Conservation (phyloP, 2,888 invertebrate species). For the Clostera curtula region DNA sequence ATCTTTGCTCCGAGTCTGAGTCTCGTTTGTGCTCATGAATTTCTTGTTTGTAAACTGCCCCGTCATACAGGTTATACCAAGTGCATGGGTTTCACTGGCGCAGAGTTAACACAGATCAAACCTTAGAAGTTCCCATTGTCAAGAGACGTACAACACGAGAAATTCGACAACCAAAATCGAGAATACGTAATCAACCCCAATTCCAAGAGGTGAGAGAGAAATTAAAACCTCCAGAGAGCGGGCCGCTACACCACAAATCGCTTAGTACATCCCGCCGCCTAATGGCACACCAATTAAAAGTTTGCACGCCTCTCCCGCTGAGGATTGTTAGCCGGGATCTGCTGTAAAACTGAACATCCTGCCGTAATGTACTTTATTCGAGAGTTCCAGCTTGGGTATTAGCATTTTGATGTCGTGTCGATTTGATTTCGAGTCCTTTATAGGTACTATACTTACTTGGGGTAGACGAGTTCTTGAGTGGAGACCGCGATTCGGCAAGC, state of each 20-base stretch:
- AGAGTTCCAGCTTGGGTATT: conserved; percentile 51
- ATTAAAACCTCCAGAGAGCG: conserved; percentile 63
- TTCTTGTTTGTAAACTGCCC: too few relatives aligned
- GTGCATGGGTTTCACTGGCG: too few relatives aligned
- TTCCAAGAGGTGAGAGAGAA: conserved; percentile 53
- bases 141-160: too few relatives aligned
- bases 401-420: conserved; percentile 60
- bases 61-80: too few relatives aligned
- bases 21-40: too few relatives aligned
- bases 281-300: conserved; percentile 76
- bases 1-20: too few relatives aligned
- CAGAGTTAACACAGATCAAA: conserved; percentile 5
- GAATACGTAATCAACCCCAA: conserved; percentile 43
- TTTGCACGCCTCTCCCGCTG: conserved; percentile 58
- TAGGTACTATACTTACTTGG: too few relatives aligned
- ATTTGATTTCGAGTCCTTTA: too few relatives aligned
- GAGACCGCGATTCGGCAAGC: too few relatives aligned
- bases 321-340: conserved; percentile 56
- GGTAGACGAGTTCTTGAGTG: too few relatives aligned
- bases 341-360: conserved; percentile 64
- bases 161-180: conserved; percentile 27
- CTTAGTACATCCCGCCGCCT: conserved; percentile 69
- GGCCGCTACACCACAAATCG: conserved; percentile 74
- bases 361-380: conserved; percentile 62
- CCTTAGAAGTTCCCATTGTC: conserved; percentile 6